Evolutionary conservation across 2,797 vertebrate genomes (phyloP).

Genomic region (Pantherophis alleghaniensis): DNA sequence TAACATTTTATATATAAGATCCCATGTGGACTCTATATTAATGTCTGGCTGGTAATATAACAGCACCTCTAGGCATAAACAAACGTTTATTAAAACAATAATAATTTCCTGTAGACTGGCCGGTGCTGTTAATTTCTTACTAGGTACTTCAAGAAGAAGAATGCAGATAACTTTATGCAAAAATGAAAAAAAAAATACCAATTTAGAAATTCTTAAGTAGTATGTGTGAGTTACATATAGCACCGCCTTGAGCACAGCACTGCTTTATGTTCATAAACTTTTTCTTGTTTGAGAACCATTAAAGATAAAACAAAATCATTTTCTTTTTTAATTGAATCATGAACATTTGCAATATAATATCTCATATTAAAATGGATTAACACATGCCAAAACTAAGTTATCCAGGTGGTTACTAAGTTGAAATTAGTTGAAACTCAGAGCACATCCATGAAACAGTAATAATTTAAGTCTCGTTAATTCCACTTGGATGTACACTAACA

Average conservation of each 20-base stretch:
- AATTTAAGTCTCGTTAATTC: background rate
- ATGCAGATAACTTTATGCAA: conserved; percentile 27
- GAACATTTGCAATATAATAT: background rate
- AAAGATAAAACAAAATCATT: background rate
- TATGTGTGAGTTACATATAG: conserved; percentile 32
- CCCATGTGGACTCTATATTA: conserved; percentile 75
- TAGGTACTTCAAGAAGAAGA: conserved; percentile 59
- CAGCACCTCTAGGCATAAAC: conserved; percentile 81
- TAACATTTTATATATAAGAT: conserved; percentile 60
- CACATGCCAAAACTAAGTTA: background rate
- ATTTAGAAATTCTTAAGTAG: conserved; percentile 39
- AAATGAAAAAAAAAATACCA: conserved; percentile 40
- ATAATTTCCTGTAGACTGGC: conserved; percentile 68
- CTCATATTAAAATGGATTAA: background rate
- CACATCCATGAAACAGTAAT: background rate
- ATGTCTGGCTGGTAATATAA: conserved; percentile 78
- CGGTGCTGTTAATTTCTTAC: conserved; percentile 64
- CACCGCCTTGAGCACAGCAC: conserved; percentile 24
- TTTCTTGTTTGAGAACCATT: conserved; percentile 34
- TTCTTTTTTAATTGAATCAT: conserved; percentile 26
- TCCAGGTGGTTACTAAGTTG: background rate
- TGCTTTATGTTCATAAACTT: conserved; percentile 34
- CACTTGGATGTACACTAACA: background rate
- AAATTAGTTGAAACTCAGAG: background rate
- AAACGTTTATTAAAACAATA: conserved; percentile 80